A percentile compares a stretch with the other conserved stretches of the same genome.
Conservation (phyloP, 2,888 invertebrate genomes). For the Lithophane leautieri region DNA sequence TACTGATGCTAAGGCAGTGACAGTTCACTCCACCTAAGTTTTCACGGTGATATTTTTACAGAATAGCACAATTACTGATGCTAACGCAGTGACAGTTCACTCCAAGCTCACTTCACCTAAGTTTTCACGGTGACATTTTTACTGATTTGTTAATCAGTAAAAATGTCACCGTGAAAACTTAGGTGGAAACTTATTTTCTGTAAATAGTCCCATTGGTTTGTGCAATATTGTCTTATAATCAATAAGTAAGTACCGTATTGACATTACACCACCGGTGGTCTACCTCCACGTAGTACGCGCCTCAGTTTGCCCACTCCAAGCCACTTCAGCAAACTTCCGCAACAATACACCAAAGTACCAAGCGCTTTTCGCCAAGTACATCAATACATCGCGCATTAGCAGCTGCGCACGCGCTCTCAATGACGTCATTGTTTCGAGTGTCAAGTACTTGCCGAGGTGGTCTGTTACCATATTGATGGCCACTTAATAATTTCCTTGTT, state of each 20-base stretch:
- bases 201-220: background rate
- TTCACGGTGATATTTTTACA: too few relatives aligned
- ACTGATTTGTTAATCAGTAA: too few relatives aligned
- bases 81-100: too few relatives aligned
- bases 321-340: slow-evolving; percentile 72
- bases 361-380: slow-evolving; percentile 43
- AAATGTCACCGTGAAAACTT: too few relatives aligned
- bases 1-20: too few relatives aligned
- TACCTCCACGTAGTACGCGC: slow-evolving; percentile 56
- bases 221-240: background rate
- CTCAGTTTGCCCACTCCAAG: slow-evolving; percentile 46
- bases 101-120: too few relatives aligned
- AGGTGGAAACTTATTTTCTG: background rate
- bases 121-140: too few relatives aligned
- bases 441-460: slow-evolving; percentile 76
- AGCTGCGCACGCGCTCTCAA: slow-evolving; percentile 88
- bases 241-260: background rate
- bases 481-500: slow-evolving; percentile 81
- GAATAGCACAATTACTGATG: too few relatives aligned
- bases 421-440: slow-evolving; percentile 78
- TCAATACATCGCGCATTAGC: slow-evolving; percentile 67
- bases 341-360: slow-evolving; percentile 70
- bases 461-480: slow-evolving; percentile 84
- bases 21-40: too few relatives aligned
- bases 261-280: slow-evolving; percentile 47